Base-by-base conservation (phyloP, 2,888 invertebrate species). In the Xestia sexstrigata region DNA sequence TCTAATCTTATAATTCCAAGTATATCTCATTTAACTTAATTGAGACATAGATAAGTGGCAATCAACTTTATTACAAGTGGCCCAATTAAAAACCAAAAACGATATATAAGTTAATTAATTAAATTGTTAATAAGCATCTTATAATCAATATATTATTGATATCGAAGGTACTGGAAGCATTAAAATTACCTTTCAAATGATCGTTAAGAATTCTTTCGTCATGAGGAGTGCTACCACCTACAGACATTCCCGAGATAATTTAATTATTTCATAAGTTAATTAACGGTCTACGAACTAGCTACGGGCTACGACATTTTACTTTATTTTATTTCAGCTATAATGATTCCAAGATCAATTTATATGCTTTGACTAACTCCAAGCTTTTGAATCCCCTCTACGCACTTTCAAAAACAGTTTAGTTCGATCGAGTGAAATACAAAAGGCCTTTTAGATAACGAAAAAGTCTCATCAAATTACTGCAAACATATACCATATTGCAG, bases 31-130 rank as follows among this genome's bases (percentile, higher is more conserved):
- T 88, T 84, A 84, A 72, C 81, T 88, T 91, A 90, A 91, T 91
- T 91, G 88, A 90, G 89, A 89, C 79, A 87, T 89, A 90, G 90
- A 92, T 91, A 92, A 91, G 85, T 78, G 85, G 76, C 87, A 85
- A 89, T 92, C 89, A 90, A 88, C 83, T 90, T 91, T 90, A 90
- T 89, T 87, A 89, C 82, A 80, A 88, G 78, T 86, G 81, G 78
- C 81, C 89, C 90, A 89, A 91, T 91, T 90, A 91, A 88, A 89
- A 89, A 75, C 80, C 81, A 89, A 84, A 85, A 81, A 85, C 83
- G 84, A 79, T 79, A 82, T 87, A 76, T 75, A 72, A 86, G 78
- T 87, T 88, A 83, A 83, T 86, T 86, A 89, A 92, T 92, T 90
- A 88, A 90, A 86, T 88, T 88, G 85, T 90, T 88, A 90, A 89